Percentiles rank a stretch among this genome's conserved stretches.
These are phyloP conservation scores for Nannoperca australis DNA, from an alignment of 2,797 vertebrate genomes.

Conservation along the genomic window DNA sequence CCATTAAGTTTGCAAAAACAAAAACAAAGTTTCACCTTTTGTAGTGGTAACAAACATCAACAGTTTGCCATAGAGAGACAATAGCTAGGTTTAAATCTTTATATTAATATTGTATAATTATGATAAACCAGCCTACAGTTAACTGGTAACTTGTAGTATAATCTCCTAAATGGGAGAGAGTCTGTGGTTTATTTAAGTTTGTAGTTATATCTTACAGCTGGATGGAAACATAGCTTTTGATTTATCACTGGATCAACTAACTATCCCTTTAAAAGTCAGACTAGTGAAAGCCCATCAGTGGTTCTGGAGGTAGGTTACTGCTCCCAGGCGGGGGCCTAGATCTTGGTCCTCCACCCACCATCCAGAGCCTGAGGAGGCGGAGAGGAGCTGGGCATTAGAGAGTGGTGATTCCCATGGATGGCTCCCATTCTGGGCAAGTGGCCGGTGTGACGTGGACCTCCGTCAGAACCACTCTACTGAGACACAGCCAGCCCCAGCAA, in stretches of 20 bases:
- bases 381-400: conserved; percentile 81
- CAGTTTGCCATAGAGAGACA: background rate
- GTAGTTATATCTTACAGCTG: background rate
- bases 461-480: conserved; percentile 89
- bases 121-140: background rate
- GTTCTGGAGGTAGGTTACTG: conserved; percentile 47
- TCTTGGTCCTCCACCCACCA: conserved; percentile 83
- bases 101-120: background rate
- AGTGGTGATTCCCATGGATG: conserved; percentile 89
- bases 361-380: conserved; percentile 81
- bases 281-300: conserved; percentile 53
- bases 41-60: background rate
- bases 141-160: no score
- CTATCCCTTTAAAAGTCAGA: conserved; percentile 70
- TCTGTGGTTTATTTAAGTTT: background rate
- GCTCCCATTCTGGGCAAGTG: conserved; percentile 89
- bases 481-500: conserved; percentile 75
- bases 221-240: background rate
- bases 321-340: conserved; percentile 22
- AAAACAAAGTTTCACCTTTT: background rate
- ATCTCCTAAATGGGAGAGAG: background rate
- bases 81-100: conserved; percentile 24
- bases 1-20: background rate
- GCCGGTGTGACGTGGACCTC: conserved; percentile 87
- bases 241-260: conserved; percentile 10